These are phyloP conservation scores for Picus viridis DNA, from an alignment of 2,797 vertebrate genomes.

Conservation along the genomic window DNA sequence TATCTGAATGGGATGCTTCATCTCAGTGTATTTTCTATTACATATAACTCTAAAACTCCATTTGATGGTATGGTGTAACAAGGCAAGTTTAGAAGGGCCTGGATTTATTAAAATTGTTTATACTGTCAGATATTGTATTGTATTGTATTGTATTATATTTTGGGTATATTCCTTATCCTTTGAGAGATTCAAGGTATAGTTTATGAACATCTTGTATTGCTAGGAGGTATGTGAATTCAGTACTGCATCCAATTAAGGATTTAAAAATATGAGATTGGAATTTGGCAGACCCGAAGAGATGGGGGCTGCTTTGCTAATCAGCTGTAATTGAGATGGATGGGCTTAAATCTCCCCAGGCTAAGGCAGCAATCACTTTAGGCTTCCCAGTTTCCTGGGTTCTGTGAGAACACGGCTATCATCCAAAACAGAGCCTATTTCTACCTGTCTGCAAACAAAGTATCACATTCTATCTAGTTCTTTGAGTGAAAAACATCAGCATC, in stretches of 20 bases:
- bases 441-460: accelerated
- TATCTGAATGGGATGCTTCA: neutral
- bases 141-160: too few species aligned
- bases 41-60: neutral
- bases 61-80: neutral
- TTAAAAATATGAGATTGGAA: neutral
- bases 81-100: neutral
- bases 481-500: neutral
- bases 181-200: neutral
- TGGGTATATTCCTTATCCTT: neutral
- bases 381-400: neutral
- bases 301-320: accelerated
- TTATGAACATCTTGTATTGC: neutral
- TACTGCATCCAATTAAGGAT: neutral
- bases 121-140: neutral
- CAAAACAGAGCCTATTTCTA: neutral
- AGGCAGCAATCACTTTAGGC: neutral
- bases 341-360: neutral
- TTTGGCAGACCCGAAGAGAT: neutral
- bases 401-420: accelerated
- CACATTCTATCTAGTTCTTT: neutral
- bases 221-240: neutral
- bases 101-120: neutral
- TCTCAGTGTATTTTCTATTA: neutral
- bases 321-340: accelerated